Evolutionary conservation across 2,797 vertebrate genomes (phyloP).

Genomic region (Peromyscus attwateri): DNA sequence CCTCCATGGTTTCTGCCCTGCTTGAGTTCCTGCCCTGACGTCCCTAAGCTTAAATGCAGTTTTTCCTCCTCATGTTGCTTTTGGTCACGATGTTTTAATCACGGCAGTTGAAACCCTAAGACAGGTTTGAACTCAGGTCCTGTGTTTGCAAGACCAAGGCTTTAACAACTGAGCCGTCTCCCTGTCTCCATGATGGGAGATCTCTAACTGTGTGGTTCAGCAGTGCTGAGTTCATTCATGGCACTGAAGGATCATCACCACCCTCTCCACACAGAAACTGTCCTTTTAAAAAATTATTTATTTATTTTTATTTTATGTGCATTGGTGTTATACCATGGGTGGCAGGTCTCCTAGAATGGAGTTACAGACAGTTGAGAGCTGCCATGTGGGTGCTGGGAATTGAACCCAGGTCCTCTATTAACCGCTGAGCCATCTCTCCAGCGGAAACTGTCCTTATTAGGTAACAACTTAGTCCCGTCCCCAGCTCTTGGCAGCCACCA

Average conservation of each 20-base stretch:
- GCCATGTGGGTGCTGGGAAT: no score
- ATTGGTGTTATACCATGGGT: no score
- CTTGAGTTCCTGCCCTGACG: not conserved
- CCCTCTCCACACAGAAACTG: no score
- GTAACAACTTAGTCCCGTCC: fast-evolving
- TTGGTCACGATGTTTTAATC: not conserved
- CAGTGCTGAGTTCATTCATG: fast-evolving
- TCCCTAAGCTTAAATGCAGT: not conserved
- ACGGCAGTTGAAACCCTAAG: not conserved
- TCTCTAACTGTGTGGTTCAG: not conserved
- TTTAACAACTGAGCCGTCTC: not conserved
- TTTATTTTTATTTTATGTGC: no score
- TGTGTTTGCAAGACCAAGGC: not conserved
- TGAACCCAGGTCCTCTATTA: no score
- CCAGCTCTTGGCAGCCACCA: no score
- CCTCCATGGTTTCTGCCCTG: not conserved
- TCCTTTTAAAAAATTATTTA: not conserved
- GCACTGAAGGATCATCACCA: fast-evolving
- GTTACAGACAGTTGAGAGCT: no score
- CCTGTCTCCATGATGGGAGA: not conserved
- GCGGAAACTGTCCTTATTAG: not conserved
- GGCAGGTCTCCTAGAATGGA: no score
- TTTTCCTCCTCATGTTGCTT: not conserved
- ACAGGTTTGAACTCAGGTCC: not conserved
- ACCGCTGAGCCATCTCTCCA: no score